Percentiles rank a stretch among this genome's conserved stretches.
These are phyloP conservation scores for Meandrusa payeni DNA, from an alignment of 2,888 invertebrate species.

Conservation along the genomic window DNA sequence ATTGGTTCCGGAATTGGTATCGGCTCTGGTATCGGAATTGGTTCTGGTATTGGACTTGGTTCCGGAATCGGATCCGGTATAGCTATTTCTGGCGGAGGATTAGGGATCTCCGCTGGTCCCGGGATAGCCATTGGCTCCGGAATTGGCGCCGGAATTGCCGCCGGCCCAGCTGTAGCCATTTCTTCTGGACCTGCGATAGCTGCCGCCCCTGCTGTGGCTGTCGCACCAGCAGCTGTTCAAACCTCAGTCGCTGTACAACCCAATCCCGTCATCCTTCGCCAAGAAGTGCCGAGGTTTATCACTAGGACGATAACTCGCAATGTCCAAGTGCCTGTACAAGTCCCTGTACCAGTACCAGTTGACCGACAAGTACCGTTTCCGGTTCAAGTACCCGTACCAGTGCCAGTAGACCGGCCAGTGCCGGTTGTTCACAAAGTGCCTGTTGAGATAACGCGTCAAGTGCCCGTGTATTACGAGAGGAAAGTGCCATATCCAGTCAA, in stretches of 20 bases:
- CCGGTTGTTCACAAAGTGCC: slow-evolving; percentile 76
- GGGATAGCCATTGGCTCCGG: slow-evolving; percentile 26
- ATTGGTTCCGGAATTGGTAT: slow-evolving; percentile 17
- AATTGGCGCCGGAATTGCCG: slow-evolving; percentile 22
- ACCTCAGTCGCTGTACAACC: slow-evolving; percentile 64
- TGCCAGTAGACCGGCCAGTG: slow-evolving; percentile 74
- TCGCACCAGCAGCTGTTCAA: slow-evolving; percentile 46
- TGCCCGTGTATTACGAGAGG: slow-evolving; percentile 72
- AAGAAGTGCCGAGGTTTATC: slow-evolving; percentile 68
- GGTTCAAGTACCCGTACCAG: slow-evolving; percentile 75
- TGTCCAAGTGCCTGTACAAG: slow-evolving; percentile 60
- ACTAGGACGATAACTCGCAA: slow-evolving; percentile 69
- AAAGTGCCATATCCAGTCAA: slow-evolving; percentile 73
- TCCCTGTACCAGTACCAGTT: slow-evolving; percentile 48
- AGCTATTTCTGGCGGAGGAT: slow-evolving; percentile 15
- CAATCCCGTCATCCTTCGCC: slow-evolving; percentile 67
- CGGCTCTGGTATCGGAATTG: slow-evolving; percentile 19
- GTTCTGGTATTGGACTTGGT: slow-evolving; percentile 15
- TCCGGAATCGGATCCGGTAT: slow-evolving; percentile 27
- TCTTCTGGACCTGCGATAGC: slow-evolving; percentile 32
- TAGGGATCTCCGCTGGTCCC: slow-evolving; percentile 22
- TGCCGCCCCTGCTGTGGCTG: slow-evolving; percentile 27
- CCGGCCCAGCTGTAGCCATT: slow-evolving; percentile 27
- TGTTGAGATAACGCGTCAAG: slow-evolving; percentile 71
- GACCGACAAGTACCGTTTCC: slow-evolving; percentile 72